A percentile compares a stretch with the other conserved stretches of the same genome.
phyloP scores from a whole-genome alignment of 2,113 vertebrate species.

The Heptranchias perlo region DNA sequence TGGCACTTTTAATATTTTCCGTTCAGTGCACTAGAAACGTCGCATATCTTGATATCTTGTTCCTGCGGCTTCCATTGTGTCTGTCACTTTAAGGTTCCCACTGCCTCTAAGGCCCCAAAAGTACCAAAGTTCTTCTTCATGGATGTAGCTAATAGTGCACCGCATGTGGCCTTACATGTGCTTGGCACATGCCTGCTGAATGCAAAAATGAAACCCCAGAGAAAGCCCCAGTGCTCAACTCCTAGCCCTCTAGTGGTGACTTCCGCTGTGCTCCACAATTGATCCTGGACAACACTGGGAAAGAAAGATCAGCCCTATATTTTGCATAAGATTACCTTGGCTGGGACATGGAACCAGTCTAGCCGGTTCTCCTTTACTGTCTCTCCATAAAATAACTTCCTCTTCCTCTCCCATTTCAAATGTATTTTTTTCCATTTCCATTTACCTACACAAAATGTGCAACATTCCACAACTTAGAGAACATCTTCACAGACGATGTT shows the following conservation, averaged over 20 bases:
- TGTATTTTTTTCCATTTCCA: background rate
- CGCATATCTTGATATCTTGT: background rate
- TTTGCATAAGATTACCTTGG: background rate
- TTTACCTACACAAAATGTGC: background rate
- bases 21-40: background rate
- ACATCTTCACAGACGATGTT: background rate
- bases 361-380: background rate
- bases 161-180: too few relatives aligned
- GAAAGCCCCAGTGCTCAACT: background rate
- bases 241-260: background rate
- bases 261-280: background rate
- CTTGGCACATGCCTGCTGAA: too few relatives aligned
- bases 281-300: background rate
- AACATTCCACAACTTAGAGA: background rate
- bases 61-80: background rate
- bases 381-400: background rate
- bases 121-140: too few relatives aligned
- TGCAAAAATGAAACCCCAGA: too few relatives aligned
- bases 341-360: background rate
- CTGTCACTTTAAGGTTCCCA: background rate
- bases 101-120: background rate
- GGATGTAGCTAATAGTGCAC: too few relatives aligned
- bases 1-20: background rate
- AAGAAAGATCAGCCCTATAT: background rate
- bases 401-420: background rate